Percentiles rank a stretch among this genome's conserved stretches.
These are phyloP conservation scores for Eupelmus urozonus DNA, from an alignment of 2,888 invertebrate species.

Conservation along the genomic window DNA sequence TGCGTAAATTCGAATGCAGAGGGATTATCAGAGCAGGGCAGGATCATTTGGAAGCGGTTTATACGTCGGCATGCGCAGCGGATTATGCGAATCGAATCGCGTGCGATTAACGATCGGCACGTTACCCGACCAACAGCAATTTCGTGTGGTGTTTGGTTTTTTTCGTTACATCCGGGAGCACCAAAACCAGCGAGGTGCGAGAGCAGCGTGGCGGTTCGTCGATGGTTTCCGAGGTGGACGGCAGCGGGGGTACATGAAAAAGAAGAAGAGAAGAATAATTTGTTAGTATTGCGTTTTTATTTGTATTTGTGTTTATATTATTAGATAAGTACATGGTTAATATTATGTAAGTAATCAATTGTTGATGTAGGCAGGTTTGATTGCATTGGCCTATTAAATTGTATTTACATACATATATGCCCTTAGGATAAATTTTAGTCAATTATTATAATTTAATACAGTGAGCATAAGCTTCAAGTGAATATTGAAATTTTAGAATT, in stretches of 20 bases:
- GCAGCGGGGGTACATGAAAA: constrained; percentile 59
- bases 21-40: too few relatives aligned
- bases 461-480: too few relatives aligned
- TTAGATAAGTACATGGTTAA: too few relatives aligned
- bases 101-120: constrained; percentile 20
- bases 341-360: too few relatives aligned
- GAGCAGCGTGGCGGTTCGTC: constrained; percentile 7
- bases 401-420: too few relatives aligned
- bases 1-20: too few relatives aligned
- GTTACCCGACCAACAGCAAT: constrained; percentile 17
- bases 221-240: constrained; percentile 6
- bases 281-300: constrained; percentile 45
- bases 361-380: too few relatives aligned
- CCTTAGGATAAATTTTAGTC: too few relatives aligned
- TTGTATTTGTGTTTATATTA: neutral
- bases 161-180: neutral
- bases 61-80: neutral
- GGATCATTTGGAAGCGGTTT: too few relatives aligned
- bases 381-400: too few relatives aligned
- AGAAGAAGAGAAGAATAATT: constrained; percentile 56
- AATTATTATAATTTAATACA: too few relatives aligned
- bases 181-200: constrained; percentile 8
- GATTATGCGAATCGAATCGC: constrained; percentile 20
- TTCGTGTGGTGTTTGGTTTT: constrained; percentile 13
- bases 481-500: too few relatives aligned